These are phyloP conservation scores for Taeniopygia guttata DNA, from an alignment of 2,797 vertebrate species.

Conservation along the genomic window DNA sequence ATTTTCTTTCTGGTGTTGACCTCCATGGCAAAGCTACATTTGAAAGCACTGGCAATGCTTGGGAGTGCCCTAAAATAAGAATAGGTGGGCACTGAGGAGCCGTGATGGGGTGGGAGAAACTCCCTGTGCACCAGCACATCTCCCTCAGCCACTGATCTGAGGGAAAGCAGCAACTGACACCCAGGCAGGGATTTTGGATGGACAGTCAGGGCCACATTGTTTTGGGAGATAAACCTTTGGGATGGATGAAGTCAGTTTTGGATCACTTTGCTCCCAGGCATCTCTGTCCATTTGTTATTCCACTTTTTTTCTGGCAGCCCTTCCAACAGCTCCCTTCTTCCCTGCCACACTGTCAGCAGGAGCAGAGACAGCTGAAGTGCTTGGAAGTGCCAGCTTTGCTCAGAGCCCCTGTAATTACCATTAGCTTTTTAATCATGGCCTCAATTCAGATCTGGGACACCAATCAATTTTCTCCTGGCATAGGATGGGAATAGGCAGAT, in stretches of 20 bases:
- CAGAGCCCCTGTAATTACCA: neutral
- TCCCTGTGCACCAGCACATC: neutral
- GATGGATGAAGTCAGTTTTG: neutral
- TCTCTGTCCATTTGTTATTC: neutral
- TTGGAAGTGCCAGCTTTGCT: neutral
- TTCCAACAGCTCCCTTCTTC: neutral
- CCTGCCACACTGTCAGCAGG: neutral
- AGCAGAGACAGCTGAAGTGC: conserved; percentile 15
- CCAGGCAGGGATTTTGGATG: neutral
- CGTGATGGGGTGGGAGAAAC: neutral
- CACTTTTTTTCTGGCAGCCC: neutral
- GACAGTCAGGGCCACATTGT: neutral
- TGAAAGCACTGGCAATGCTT: neutral
- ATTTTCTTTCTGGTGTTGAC: neutral
- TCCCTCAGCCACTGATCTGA: neutral
- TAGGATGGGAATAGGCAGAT: neutral
- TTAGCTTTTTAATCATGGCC: conserved; percentile 15
- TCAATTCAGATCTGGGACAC: neutral
- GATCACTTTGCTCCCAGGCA: neutral
- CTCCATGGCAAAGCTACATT: neutral
- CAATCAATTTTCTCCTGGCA: neutral
- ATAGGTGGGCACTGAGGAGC: neutral
- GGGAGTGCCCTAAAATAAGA: neutral
- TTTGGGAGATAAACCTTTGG: neutral
- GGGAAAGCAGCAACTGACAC: neutral